Base-by-base conservation (phyloP, 2,113 vertebrate species). In the Meleagris gallopavo region DNA sequence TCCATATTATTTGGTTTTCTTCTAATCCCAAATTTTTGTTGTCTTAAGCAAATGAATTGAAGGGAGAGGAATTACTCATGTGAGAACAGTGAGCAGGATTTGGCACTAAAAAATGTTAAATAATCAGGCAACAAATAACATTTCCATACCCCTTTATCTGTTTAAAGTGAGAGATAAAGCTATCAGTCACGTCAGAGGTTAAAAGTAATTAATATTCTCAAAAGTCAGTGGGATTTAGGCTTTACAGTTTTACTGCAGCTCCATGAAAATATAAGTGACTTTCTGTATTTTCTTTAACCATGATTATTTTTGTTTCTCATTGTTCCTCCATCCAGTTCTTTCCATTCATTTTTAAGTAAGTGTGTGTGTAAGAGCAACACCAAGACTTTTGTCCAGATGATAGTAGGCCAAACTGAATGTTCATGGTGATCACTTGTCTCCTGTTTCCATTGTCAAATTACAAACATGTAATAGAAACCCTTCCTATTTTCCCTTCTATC, bases 21-120 rank as follows among this genome's bases (percentile, higher is more conserved):
- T 22, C 61, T 94, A 94, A 95, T 87, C 67, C 67, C 22, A 90
- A 88, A 90, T 86, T 88, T n/a, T 60, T 88, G 64, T 96, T 91
- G 52, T 83, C 60, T 93, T 83, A 95, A 86, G 76, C 79, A 93
- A 93, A 95, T 89, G 9, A 89, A 50, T 62, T 57, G 84, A 81
- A 88, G 14, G 65, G 43, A 78, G 61, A 75, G 65, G 71, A 94
- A 83, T 86, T 88, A 86, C 81, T 91, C 46, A 52, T 66, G 32
- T 40, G 40, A 88, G 91, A 57, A 61, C n/a, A 74, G 36, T 2
- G 14, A 93, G 76, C 65, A 93, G 76, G 36, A 83, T 95, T 95
- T 97, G 69, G 73, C 73, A 80, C 22, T 61, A 60, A 91, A 93
- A 90, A 67, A 78, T 72, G 40, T 81, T 75, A 86, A 89, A 83